Base-by-base conservation (phyloP, 2,797 vertebrate species). In the Myripristis jacobus region DNA sequence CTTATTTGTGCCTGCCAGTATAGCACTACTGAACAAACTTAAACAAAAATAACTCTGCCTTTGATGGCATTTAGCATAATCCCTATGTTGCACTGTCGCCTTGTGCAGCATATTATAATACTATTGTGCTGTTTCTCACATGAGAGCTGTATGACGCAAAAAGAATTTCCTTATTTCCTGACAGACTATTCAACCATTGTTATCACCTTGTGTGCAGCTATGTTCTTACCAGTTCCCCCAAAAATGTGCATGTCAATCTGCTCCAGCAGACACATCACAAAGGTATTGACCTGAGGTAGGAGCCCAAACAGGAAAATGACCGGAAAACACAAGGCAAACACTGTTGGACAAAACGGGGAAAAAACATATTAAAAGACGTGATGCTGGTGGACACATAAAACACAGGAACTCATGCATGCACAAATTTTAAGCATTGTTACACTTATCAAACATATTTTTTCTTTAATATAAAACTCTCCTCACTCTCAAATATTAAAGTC, bases 211-310 rank as follows among this genome's bases (percentile, higher is more conserved):
- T 9, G 2, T 29, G 19, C 13, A 9, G 7, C 19, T 15, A 1
- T 44, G 29, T 22, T 78, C 91, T 91, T 92, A 97, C 96, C 96
- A 78, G 95, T 96, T 90, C 96, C 96, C 59, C 96, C 96, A 29
- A 97, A 96, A 87, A 96, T 81, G 53, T 97, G 96, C 95, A 97
- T 96, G 78, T 97, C 96, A 11, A 96, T 94, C 92, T 97, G 96
- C 86, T 97, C 96, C 89, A 97, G 93, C 90, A 96, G 92, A 93
- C 96, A 96, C 96, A 97, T 97, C 86, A 96, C 87, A 89, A 96
- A 97, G 43, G 96, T 97, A 87, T 97, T 97, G 90, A 97, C 95
- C 92, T 97, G 96, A 87, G 96, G 96, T 91, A 97, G 93, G 87
- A 96, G 94, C 73, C 96, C 96, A 80, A 97, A 95, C 70, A 97